Base-by-base conservation (phyloP, 2,797 vertebrate genomes). In the Pampus argenteus region DNA sequence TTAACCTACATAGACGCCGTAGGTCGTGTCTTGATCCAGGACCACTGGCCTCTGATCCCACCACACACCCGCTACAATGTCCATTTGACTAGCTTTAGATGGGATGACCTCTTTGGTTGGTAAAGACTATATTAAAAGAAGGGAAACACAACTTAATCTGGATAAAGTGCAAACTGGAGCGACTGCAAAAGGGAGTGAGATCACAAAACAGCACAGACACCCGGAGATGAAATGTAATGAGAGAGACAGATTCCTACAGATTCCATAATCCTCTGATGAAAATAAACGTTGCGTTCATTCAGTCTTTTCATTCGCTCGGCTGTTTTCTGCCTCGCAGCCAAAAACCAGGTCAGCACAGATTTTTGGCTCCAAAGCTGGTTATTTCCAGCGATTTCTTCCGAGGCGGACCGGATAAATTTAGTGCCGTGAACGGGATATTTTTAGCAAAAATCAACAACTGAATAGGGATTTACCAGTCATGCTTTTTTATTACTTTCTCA, bases 401-500 rank as follows among this genome's bases (percentile, higher is more conserved):
- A 86, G 77, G 74, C 72, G 38, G 75, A 67, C 23, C 2, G 54
- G 88, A 86, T 90, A 91, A 76, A 84, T 90, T 88, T 90, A 91
- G 86, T 66, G 49, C 55, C 26, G 45, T 18, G 58, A 82, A 66
- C 38, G 2, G 63, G 47, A 45, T 90, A 91, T 91, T 91, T 89
- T 86, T 89, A 89, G 85, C 38, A 56, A 40, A 68, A 73, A 73
- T 56, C 64, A 82, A 78, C 78, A 86, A 80, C 57, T 20, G 62
- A 81, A 74, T 9, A 36, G 74, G 86, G 85, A 90, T 87, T 89
- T 84, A 83, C 85, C 82, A 74, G 58, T 60, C 9, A 4, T n/a
- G 42, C 9, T 48, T 20, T n/a, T 22, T 59, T 31, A 18, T n/a
- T 49, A n/a, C 7, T 44, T n/a, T 50, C n/a, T 60, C 26, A 52